Evolutionary conservation across 2,797 vertebrate species (phyloP), one percentile per base, ranked within the genome.

Genomic region (Taeniopygia guttata): DNA sequence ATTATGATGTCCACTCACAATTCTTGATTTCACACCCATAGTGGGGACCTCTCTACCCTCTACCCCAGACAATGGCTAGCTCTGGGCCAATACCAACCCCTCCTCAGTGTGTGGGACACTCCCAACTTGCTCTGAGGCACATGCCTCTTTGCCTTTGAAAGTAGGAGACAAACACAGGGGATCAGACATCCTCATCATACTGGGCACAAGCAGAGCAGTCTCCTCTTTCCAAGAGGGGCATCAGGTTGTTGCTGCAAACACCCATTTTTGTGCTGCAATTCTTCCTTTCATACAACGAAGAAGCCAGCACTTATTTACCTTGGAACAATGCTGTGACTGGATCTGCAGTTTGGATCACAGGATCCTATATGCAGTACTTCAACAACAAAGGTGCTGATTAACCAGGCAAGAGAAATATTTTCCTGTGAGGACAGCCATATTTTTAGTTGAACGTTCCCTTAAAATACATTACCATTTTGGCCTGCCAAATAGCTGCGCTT

Each of bases 381-480:
- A 80, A 56, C 29, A 79, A 43, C 15, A 78, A 75, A 62, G 16
- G 13, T 36, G 43, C 40, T 75, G 75, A 89, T 74, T 83, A 69
- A 87, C 26, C 9, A 66, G 51, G 20, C 32, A 75, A 60, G 34
- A 76, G 16, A 93, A 89, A 76, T 54, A 60, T 9, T 59, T 63
- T 89, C 48, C n/a, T 79, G 43, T 75, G 42, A 86, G 34, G 26
- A 25, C 7, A 46, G 27, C 2, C 19, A 18, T 52, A 46, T 48
- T 91, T 93, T 84, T 43, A 86, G 15, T 3, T 76, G 30, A 92
- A 59, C 26, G 15, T 56, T 81, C 19, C 54, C 30, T 42, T 84
- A 75, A 95, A 91, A 86, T 36, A 56, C 9, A 40, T 49, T 10
- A 88, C 25, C 51, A 79, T 92, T 92, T 38, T 59, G 49, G 48